Base-by-base conservation (phyloP, 2,113 vertebrate genomes). In the Oreochromis niloticus region DNA sequence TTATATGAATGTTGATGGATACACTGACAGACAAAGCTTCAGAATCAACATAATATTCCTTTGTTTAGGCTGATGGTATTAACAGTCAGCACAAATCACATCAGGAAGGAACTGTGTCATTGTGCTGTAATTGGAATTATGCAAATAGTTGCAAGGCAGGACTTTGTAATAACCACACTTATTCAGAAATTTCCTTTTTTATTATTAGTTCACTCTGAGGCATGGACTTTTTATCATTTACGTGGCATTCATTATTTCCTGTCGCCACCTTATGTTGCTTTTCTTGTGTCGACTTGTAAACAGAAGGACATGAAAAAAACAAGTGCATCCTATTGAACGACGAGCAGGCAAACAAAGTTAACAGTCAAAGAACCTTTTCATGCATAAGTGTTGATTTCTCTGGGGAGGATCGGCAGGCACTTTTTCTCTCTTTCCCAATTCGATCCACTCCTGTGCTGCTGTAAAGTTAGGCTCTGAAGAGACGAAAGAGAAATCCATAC, bases 401-500 rank as follows among this genome's bases (percentile, higher is more conserved):
- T 80, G 89, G 93, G 94, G 95, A 94, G 89, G 94, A 94, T 95
- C 94, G 93, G 93, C 89, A 86, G 87, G 86, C 93, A 93, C 93
- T 95, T 95, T 95, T 95, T 94, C 91, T 93, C 88, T 89, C 91
- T 71, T 84, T 87, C 91, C 90, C 82, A 56, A 89, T 95, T 95
- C 93, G 94, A 95, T 95, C 92, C 83, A 82, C 90, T 90, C 82
- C 87, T 90, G 88, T 86, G 89, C 93, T 91, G 93, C 94, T 95
- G 92, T 94, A 95, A 96, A 96, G 92, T 95, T 95, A 80, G 93
- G 92, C 91, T 93, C 93, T 93, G 87, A 95, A 91, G 93, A 96
- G 95, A 95, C 89, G 63, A 94, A 96, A 93, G 87, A 96, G 93
- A 95, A 96, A 97, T 97, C 96, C 94, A 96, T 96, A 96, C 10